Base-by-base conservation (phyloP, 2,113 vertebrate species). In the Tenrec ecaudatus region DNA sequence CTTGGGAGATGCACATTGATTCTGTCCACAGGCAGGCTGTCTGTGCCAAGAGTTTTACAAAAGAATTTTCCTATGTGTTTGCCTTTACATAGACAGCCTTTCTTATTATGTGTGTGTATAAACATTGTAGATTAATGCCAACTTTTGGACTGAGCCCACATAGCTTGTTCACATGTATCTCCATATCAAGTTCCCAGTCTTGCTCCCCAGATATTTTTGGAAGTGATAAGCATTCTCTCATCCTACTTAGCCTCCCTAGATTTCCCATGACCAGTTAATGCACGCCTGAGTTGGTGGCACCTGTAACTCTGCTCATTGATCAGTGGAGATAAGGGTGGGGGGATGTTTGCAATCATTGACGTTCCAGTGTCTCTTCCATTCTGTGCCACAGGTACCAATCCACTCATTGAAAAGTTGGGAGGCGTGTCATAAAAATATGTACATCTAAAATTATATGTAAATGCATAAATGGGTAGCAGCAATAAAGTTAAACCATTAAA, bases 401-500 rank as follows among this genome's bases (percentile, higher is more conserved):
- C 98, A 98, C 98, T 98, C 98, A 99, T 98, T 98, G 98, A 98
- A 98, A 98, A 97, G 97, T 98, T 98, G 97, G 96, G 94, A 97
- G 88, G 96, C 97, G 14, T 96, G 97, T 96, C 96, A 86, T 95
- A 96, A 97, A 96, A 98, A 98, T 98, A 98, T 98, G 98, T 98
- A 98, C 99, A 99, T 99, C 99, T 98, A 98, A 99, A 99, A 99
- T 99, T 99, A 98, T 99, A 99, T 99, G 99, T 99, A 99, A 99
- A 99, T 99, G 99, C 99, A 99, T 99, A 99, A 99, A 99, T 99
- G 99, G 99, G 99, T 99, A 99, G 99, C 99, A 99, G 98, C 99
- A 99, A 99, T 99, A 99, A 99, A 99, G 98, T 98, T 98, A 58
- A 99, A 99, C 99, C 99, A 99, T 99, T 98, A 99, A 99, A 99